phyloP scores from a whole-genome alignment of 2,113 vertebrate species.

The Istiophorus platypterus region DNA sequence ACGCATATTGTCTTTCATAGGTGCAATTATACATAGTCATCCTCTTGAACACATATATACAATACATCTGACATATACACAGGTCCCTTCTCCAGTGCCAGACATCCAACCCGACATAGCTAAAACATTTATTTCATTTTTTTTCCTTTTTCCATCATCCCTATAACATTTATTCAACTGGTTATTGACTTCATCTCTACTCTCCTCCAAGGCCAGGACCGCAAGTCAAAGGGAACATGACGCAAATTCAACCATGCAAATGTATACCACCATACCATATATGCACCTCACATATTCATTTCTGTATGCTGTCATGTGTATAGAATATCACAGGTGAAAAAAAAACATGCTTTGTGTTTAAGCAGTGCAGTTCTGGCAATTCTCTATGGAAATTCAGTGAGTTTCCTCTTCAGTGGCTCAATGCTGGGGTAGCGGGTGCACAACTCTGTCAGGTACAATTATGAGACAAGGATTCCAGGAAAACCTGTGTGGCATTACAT shows the following conservation, averaged over 20 bases:
- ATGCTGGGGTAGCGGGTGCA: slow-evolving; percentile 75
- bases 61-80: slow-evolving; percentile 63
- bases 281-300: slow-evolving; percentile 62
- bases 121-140: slow-evolving; percentile 23
- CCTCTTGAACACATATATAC: slow-evolving; percentile 55
- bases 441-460: slow-evolving; percentile 80
- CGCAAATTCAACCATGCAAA: slow-evolving; percentile 69
- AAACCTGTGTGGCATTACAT: slow-evolving; percentile 75
- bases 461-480: slow-evolving; percentile 74
- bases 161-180: slow-evolving; percentile 25
- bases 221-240: slow-evolving; percentile 63
- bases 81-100: slow-evolving; percentile 67
- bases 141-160: slow-evolving; percentile 48
- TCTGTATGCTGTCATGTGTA: slow-evolving; percentile 74
- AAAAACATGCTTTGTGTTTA: slow-evolving; percentile 56
- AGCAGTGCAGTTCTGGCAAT: slow-evolving; percentile 67
- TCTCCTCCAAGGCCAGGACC: slow-evolving; percentile 45
- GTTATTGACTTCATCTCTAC: slow-evolving; percentile 69
- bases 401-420: slow-evolving; percentile 76
- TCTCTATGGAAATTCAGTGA: slow-evolving; percentile 61
- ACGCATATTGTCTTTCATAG: slow-evolving; percentile 74
- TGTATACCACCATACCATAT: slow-evolving; percentile 62
- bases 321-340: slow-evolving; percentile 73
- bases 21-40: slow-evolving; percentile 56
- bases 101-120: slow-evolving; percentile 40